Base-by-base conservation (phyloP, 2,797 vertebrate genomes). In the Oreonectes daqikongensis region DNA sequence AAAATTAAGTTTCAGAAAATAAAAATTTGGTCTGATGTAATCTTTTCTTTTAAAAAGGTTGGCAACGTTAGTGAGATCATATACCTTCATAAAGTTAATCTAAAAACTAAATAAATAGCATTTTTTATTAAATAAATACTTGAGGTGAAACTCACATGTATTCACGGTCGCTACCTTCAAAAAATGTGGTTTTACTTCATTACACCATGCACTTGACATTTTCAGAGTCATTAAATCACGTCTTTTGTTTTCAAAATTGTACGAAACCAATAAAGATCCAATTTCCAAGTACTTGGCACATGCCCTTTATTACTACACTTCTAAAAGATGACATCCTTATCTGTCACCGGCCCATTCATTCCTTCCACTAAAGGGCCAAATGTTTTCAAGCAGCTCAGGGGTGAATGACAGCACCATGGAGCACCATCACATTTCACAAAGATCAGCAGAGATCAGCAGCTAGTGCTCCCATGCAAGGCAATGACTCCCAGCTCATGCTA, bases 401-500 rank as follows among this genome's bases (percentile, higher is more conserved):
- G 65, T 72, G 61, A 77, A 65, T 80, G 78, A 82, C 52, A 73
- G 80, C 60, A 71, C 35, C 48, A 82, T 81, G 38, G 78, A 80
- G 80, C 79, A 83, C 78, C 53, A 74, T 72, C 75, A 73, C 61
- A 52, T 77, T 79, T 79, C 35, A 44, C 48, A 75, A 40, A 35
- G 53, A 70, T 66, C 77, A 86, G 86, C 85, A 83, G 88, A 35
- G 52, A 69, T 65, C 76, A 86, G 86, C 85, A 83, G n/a, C n/a
- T n/a, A n/a, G 88, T 87, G 87, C 88, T 84, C 88, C 89, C 90
- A 92, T 92, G 91, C 91, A 90, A 89, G 90, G 85, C 86, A 89
- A 92, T 92, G 88, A 85, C 84, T 88, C 83, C 87, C 80, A 84
- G 86, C 89, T 90, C 92, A 93, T 93, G 92, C 91, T 89, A 88